A percentile compares a stretch with the other conserved stretches of the same genome.
These are phyloP conservation scores for Antheraea yamamai DNA, from an alignment of 2,888 invertebrate genomes.

Conservation along the genomic window DNA sequence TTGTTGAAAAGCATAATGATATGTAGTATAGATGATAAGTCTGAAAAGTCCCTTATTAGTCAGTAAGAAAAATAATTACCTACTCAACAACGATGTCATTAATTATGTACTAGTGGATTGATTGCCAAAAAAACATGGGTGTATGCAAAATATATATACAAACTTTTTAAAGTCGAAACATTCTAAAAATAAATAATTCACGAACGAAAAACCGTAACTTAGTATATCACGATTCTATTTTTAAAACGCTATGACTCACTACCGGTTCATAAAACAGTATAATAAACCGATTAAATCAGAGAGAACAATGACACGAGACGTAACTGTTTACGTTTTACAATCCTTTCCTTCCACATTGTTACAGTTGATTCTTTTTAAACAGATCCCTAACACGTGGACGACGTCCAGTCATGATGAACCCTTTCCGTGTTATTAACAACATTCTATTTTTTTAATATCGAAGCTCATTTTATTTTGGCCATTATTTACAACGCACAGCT, in stretches of 20 bases:
- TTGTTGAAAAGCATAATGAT: too few species aligned
- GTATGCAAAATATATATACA: neutral
- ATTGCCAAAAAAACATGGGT: neutral
- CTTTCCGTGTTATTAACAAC: neutral
- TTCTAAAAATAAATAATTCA: neutral
- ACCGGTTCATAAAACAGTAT: neutral
- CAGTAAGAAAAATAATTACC: too few species aligned
- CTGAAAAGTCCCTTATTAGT: too few species aligned
- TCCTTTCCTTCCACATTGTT: neutral
- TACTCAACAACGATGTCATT: too few species aligned
- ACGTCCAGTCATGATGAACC: neutral
- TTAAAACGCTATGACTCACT: neutral
- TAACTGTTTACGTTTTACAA: slow-evolving; percentile 5
- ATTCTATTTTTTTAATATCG: neutral
- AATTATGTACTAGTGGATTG: too few species aligned
- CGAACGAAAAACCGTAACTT: neutral
- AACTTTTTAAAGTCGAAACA: neutral
- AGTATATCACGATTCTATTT: neutral
- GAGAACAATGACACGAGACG: slow-evolving; percentile 5
- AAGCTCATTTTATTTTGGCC: neutral
- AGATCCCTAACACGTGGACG: neutral
- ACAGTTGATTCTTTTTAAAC: neutral
- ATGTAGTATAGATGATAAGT: too few species aligned
- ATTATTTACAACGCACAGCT: neutral
- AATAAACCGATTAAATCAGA: slow-evolving; percentile 1